phyloP scores from a whole-genome alignment of 2,888 invertebrate genomes.

The Agrochola macilenta region DNA sequence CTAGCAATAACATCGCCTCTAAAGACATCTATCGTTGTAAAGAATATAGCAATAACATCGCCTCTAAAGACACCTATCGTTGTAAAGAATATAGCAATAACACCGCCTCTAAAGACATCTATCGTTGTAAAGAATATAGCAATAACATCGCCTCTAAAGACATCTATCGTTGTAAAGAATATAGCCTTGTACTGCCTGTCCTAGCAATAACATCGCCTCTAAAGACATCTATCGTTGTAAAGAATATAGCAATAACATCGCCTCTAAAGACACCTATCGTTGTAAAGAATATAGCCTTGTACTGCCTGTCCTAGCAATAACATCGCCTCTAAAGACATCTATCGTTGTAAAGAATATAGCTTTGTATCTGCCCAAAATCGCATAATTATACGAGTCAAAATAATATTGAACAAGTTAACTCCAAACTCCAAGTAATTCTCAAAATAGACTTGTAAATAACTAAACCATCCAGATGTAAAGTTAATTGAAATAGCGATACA shows the following conservation, averaged over 20 bases:
- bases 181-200: background rate
- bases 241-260: background rate
- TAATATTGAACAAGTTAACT: background rate
- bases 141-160: background rate
- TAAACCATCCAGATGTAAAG: slow-evolving; percentile 61
- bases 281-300: background rate
- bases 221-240: background rate
- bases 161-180: background rate
- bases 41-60: background rate
- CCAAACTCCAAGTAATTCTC: slow-evolving; percentile 18
- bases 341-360: background rate
- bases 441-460: slow-evolving; percentile 56
- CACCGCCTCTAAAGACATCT: no score
- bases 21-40: background rate
- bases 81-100: background rate
- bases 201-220: background rate
- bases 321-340: background rate
- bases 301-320: background rate
- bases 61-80: background rate
- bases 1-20: background rate
- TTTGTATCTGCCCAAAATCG: background rate
- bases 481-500: slow-evolving; percentile 70
- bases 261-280: background rate
- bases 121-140: no score
- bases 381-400: background rate